Conservation (phyloP, 1,140 invertebrate genomes). For the Leptopilina clavipes region DNA sequence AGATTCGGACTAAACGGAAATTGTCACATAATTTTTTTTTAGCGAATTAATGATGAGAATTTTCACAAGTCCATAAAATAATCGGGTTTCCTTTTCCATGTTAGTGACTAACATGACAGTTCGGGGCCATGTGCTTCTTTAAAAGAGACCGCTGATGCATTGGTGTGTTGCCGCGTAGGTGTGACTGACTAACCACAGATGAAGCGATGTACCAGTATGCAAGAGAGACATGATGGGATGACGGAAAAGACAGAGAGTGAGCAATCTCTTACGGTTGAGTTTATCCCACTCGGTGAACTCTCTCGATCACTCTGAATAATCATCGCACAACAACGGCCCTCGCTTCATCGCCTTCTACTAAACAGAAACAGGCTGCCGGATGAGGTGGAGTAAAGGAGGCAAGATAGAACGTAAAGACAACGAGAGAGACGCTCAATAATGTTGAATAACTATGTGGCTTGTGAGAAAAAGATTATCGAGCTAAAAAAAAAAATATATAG, state of each 20-base stretch:
- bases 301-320: conserved; percentile 40
- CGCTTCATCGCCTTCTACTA: conserved; percentile 23
- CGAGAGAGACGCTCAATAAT: background rate
- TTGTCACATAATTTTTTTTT: too few species aligned
- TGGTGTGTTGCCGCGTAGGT: background rate
- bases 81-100: background rate
- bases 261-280: conserved; percentile 31
- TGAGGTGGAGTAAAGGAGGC: background rate
- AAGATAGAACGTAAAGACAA: background rate
- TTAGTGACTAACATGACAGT: background rate
- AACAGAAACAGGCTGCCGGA: conserved; percentile 2
- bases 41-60: too few species aligned
- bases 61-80: too few species aligned
- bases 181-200: conserved; percentile 29
- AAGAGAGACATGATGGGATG: background rate
- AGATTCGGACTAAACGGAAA: too few species aligned
- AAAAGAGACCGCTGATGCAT: background rate
- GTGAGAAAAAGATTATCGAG: too few species aligned
- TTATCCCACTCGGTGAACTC: conserved; percentile 36
- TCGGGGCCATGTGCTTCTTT: conserved; percentile 23
- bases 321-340: conserved; percentile 29
- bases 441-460: too few species aligned
- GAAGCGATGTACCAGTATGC: conserved; percentile 27
- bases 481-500: too few species aligned
- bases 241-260: conserved; percentile 19